A percentile compares a stretch with the other conserved stretches of the same genome.
phyloP scores from a whole-genome alignment of 2,888 invertebrate species.

The Lepetodrilus schrolli region DNA sequence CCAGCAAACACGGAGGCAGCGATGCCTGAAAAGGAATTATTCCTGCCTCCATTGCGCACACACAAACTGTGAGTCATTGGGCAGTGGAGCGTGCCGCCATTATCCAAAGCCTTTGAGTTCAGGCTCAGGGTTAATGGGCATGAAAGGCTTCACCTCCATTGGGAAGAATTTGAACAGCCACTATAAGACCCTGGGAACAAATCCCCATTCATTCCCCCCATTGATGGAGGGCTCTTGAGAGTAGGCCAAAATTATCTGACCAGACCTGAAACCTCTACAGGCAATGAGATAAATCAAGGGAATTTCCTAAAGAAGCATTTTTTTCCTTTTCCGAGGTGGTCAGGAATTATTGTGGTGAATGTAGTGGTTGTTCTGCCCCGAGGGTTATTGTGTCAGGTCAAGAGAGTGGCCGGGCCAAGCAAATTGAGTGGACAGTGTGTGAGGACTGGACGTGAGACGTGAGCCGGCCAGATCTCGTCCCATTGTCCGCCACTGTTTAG shows the following conservation, averaged over 20 bases:
- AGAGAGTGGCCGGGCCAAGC: background rate
- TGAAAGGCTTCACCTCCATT: background rate
- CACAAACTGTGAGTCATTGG: slow-evolving; percentile 18
- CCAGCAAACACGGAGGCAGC: background rate
- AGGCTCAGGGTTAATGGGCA: slow-evolving; percentile 12
- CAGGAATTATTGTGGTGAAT: slow-evolving; percentile 20
- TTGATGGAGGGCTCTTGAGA: background rate
- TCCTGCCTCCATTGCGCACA: background rate
- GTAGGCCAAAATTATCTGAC: background rate
- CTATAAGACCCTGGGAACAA: background rate
- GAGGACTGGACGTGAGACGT: slow-evolving; percentile 10
- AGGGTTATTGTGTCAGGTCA: slow-evolving; percentile 7
- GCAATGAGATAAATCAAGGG: slow-evolving; percentile 20
- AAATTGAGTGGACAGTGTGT: slow-evolving; percentile 17
- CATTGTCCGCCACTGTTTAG: background rate
- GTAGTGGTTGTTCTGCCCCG: background rate
- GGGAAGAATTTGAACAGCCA: slow-evolving; percentile 14
- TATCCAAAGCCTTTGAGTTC: slow-evolving; percentile 4
- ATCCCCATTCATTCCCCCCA: slow-evolving; percentile 16
- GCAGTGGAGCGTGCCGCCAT: background rate
- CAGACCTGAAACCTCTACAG: slow-evolving; percentile 12
- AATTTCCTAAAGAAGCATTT: slow-evolving; percentile 18
- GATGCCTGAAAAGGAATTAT: slow-evolving; percentile 3
- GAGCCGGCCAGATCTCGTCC: background rate
- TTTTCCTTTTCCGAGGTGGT: background rate